phyloP scores from a whole-genome alignment of 2,888 invertebrate genomes.

The Stratiomys singularior region DNA sequence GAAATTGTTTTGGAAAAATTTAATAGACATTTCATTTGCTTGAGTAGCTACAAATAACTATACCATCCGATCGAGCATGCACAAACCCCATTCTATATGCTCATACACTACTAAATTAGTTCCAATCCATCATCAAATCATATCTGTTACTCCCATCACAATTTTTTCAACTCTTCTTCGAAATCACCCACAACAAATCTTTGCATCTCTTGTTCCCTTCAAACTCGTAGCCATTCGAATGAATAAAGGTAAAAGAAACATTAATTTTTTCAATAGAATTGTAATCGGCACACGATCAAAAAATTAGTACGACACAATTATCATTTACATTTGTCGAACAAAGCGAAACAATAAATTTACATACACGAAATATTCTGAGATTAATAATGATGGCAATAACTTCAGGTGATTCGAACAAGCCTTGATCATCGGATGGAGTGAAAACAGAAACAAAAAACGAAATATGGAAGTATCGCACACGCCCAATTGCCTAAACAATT shows the following conservation, averaged over 20 bases:
- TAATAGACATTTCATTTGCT: too few species aligned
- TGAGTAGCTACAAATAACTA: too few species aligned
- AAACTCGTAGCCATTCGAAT: not conserved
- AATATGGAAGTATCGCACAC: constrained; percentile 15
- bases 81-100: not conserved
- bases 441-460: not conserved
- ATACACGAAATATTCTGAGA: not conserved
- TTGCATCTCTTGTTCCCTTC: constrained; percentile 15
- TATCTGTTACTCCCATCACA: constrained; percentile 29
- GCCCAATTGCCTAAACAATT: constrained; percentile 43
- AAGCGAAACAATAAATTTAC: constrained; percentile 45
- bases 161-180: constrained; percentile 21
- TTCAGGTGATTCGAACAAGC: constrained; percentile 32
- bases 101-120: constrained; percentile 31
- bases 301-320: constrained; percentile 46
- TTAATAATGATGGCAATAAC: not conserved
- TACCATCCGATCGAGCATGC: too few species aligned
- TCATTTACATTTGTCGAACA: constrained; percentile 42
- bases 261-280: constrained; percentile 33
- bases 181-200: constrained; percentile 34
- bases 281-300: constrained; percentile 45
- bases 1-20: too few species aligned
- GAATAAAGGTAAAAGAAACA: too few species aligned
- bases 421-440: not conserved
- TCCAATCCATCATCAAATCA: constrained; percentile 43